phyloP scores from a whole-genome alignment of 2,888 invertebrate genomes.

The Gari tellinella region DNA sequence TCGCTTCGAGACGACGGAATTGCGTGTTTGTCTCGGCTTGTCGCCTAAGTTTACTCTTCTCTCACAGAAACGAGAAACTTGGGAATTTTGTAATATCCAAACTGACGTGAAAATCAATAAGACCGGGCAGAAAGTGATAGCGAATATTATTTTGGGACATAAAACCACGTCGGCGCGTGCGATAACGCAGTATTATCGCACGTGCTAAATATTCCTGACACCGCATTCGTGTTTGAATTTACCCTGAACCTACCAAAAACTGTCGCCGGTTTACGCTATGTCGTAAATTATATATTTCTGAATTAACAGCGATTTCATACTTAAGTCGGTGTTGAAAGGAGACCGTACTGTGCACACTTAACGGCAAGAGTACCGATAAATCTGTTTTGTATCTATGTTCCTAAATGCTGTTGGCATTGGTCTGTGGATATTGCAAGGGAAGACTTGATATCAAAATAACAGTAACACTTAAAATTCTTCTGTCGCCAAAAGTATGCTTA shows the following conservation, averaged over 20 bases:
- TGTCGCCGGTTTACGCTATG: background rate
- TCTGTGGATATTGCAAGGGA: too few species aligned
- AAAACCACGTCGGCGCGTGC: constrained; percentile 49
- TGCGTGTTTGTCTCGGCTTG: constrained; percentile 1
- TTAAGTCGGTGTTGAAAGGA: too few species aligned
- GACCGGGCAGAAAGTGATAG: constrained; percentile 41
- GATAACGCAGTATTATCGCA: constrained; percentile 48
- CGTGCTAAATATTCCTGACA: constrained; percentile 60
- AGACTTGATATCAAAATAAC: too few species aligned
- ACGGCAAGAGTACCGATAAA: too few species aligned
- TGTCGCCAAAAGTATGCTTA: background rate
- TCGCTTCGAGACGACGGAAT: background rate
- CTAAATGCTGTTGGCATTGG: too few species aligned
- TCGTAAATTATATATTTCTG: too few species aligned
- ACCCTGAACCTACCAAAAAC: background rate
- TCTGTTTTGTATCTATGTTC: too few species aligned
- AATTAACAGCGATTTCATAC: too few species aligned
- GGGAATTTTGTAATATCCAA: constrained; percentile 47
- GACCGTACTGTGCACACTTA: too few species aligned
- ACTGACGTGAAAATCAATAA: constrained; percentile 36
- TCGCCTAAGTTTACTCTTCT: constrained; percentile 3
- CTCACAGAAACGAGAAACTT: constrained; percentile 18
- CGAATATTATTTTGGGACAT: constrained; percentile 48
- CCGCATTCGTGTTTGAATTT: constrained; percentile 38
- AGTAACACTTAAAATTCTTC: background rate